Base-by-base conservation (phyloP, 2,113 vertebrate species). In the Prinia subflava region DNA sequence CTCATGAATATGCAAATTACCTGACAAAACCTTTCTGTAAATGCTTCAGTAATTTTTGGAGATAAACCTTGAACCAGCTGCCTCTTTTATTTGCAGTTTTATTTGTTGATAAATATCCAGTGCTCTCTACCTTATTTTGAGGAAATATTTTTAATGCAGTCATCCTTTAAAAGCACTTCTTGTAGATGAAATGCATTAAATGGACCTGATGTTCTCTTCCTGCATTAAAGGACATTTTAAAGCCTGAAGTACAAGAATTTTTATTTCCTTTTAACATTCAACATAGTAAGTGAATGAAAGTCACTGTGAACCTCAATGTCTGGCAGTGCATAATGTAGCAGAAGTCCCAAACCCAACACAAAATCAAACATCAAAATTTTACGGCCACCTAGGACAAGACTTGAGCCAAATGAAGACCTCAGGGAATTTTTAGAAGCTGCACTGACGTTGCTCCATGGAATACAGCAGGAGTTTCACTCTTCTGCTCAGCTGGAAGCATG, bases 41-140 rank as follows among this genome's bases (percentile, higher is more conserved):
- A 94, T 3, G 83, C 92, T 91, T 89, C 92, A 84, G 82, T 80
- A 86, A 94, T 94, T 96, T 97, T 88, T 91, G 91, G 77, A 92
- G 94, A 95, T 91, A 91, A 91, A 86, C 86, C 70, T 78, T 25
- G 1, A 95, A 87, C 56, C 82, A 91, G 68, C 76, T 42, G 39
- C 57, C 68, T 94, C 80, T 88, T 93, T 91, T 68, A 90, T 83
- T 81, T 90, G 86, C 82, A 76, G 13, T 83, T 94, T 75, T 67
- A 95, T 89, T 83, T 84, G 65, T 62, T 56, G 78, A 88, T 83
- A 94, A 94, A 62, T 75, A 84, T 23, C 79, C 68, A 69, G 6
- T 39, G 39, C 89, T 88, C 52, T 69, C 56, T n/a, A 55, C 41
- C 2, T 24, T 42, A 50, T 76, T 76, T 92, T 89, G 76, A 82